These are phyloP conservation scores for Oryctolagus cuniculus DNA, from an alignment of 2,113 vertebrate species.

Conservation along the genomic window DNA sequence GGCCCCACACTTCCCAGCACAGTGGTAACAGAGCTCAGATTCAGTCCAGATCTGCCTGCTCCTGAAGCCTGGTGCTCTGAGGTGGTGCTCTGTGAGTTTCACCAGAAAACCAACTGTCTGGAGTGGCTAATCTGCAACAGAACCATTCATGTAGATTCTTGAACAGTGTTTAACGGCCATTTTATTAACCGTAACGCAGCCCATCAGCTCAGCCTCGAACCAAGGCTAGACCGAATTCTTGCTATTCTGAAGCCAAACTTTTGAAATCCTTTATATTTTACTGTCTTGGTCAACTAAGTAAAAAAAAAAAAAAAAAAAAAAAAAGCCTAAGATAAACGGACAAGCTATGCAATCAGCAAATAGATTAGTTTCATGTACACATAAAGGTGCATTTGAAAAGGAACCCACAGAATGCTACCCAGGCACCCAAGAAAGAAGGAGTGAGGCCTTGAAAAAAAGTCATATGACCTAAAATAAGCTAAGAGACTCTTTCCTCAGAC, in stretches of 20 bases:
- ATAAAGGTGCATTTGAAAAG: slow-evolving; percentile 38
- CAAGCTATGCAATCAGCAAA: not conserved
- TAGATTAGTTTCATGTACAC: slow-evolving; percentile 1
- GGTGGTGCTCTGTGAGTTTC: slow-evolving; percentile 18
- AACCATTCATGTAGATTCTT: not conserved
- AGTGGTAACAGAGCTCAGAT: slow-evolving; percentile 8
- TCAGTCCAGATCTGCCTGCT: not conserved
- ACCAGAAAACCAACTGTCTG: slow-evolving; percentile 35
- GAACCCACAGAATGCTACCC: not conserved
- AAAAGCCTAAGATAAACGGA: slow-evolving; percentile 50
- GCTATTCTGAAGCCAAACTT: slow-evolving; percentile 63
- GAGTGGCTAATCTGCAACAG: slow-evolving; percentile 9
- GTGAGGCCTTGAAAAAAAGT: slow-evolving; percentile 17
- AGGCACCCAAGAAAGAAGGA: not conserved
- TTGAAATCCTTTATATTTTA: slow-evolving; percentile 54
- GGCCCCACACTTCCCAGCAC: not conserved
- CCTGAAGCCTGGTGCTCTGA: slow-evolving; percentile 48
- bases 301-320: not conserved
- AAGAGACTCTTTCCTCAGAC: slow-evolving; percentile 7
- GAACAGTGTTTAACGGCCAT: not conserved
- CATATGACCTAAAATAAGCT: slow-evolving; percentile 30
- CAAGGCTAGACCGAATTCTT: slow-evolving; percentile 31
- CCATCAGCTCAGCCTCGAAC: not conserved
- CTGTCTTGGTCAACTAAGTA: slow-evolving; percentile 47
- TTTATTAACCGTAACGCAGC: slow-evolving; percentile 42